Base-by-base conservation (phyloP, 2,797 vertebrate species). In the Falco peregrinus region DNA sequence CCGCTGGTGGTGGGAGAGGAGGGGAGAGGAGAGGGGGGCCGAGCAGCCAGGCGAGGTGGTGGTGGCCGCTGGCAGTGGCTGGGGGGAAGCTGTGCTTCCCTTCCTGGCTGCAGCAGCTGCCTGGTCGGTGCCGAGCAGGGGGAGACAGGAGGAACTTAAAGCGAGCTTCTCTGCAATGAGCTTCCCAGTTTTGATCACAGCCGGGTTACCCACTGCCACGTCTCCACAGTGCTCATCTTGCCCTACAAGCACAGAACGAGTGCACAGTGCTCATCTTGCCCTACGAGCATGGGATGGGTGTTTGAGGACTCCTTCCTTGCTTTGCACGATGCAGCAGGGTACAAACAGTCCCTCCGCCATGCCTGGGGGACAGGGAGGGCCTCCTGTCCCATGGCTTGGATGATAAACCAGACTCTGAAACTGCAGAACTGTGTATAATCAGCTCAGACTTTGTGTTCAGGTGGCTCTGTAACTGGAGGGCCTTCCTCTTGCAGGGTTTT, bases 161-260 rank as follows among this genome's bases (percentile, higher is more conserved):
- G 53, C 57, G 16, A 65, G 37, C 43, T 71, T 67, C 78, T 69
- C 53, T 67, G 35, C 39, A 6, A 3, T 10, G 59, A 79, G 43
- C 64, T 87, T 87, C 83, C 48, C 22, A 6, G 22, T 57, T 33
- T 33, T 71, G 69, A 13, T 74, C 64, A 6, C 59, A 24, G 83
- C 1, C 5, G 77, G 19, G 5, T 69, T 45, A 10, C 76, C 70
- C 4, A 0, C 45, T 39, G 67, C 78, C 16, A 2, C 13, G 2
- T 71, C 53, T 51, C 74, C 20, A 3, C 9, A 2, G 59, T 4
- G n/a, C 41, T 57, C 65, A 3, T 51, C 41, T n/a, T 31, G 16
- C 25, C 37, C 22, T 64, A 1, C 0, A 0, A 65, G 67, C 25
- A 16, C 0, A 4, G 54, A n/a, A 5, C 0, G 31, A 39, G 53